Evolutionary conservation across 2,113 vertebrate species (phyloP).

Genomic region (Equus przewalskii): DNA sequence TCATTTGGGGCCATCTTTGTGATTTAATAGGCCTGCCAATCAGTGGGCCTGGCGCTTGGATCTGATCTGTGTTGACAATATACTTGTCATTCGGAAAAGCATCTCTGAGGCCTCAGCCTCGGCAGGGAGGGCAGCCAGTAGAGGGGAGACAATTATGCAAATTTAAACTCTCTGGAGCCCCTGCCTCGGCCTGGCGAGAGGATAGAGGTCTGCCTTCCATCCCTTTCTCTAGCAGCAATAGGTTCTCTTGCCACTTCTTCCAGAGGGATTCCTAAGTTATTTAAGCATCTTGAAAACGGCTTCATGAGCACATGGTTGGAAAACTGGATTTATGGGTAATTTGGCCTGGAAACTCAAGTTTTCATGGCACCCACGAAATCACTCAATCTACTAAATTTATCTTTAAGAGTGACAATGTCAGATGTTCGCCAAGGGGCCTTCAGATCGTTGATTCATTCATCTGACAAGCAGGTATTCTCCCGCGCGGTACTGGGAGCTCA

Average conservation of each 20-base stretch:
- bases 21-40: constrained; percentile 71
- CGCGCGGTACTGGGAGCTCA: background rate
- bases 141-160: constrained; percentile 65
- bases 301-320: background rate
- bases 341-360: background rate
- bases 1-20: constrained; percentile 66
- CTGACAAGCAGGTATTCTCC: background rate
- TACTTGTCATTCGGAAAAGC: constrained; percentile 56
- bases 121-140: constrained; percentile 17
- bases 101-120: constrained; percentile 47
- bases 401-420: background rate
- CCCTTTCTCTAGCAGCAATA: background rate
- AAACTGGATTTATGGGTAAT: background rate
- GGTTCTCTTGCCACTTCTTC: background rate
- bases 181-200: background rate
- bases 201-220: background rate
- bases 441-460: background rate
- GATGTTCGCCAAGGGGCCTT: background rate
- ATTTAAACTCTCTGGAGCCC: constrained; percentile 53
- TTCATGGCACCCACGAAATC: background rate
- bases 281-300: background rate
- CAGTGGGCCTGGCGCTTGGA: background rate
- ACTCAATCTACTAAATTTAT: background rate
- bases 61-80: constrained; percentile 57
- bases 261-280: background rate